A percentile compares a stretch with the other conserved stretches of the same genome.
Conservation (phyloP, 2,113 vertebrate genomes). For the Etheostoma cragini region DNA sequence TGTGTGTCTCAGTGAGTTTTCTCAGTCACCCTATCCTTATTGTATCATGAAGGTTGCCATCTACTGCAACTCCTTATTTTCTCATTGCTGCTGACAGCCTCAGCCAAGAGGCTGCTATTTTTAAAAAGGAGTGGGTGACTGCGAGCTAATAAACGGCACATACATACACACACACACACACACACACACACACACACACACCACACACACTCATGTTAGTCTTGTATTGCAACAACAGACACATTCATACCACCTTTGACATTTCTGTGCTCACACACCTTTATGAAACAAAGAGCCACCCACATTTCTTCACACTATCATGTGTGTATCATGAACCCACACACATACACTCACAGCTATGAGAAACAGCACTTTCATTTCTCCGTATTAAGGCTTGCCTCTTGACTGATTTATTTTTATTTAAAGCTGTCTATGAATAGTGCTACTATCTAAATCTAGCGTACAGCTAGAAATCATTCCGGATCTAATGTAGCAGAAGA, state of each 20-base stretch:
- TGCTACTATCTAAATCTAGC: conserved; percentile 49
- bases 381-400: neutral
- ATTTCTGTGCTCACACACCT: conserved; percentile 39
- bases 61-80: conserved; percentile 79
- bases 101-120: conserved; percentile 84
- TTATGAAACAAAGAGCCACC: conserved; percentile 44
- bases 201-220: neutral
- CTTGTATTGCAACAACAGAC: conserved; percentile 30
- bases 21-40: conserved; percentile 60
- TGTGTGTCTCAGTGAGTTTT: conserved; percentile 37
- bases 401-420: conserved; percentile 60
- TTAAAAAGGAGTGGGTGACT: conserved; percentile 82
- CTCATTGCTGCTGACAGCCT: conserved; percentile 80
- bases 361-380: conserved; percentile 22
- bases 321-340: no score
- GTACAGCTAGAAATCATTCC: conserved; percentile 41
- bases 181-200: conserved; percentile 10
- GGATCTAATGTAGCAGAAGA: conserved; percentile 61
- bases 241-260: conserved; percentile 41
- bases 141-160: conserved; percentile 78
- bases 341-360: neutral
- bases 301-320: conserved; percentile 6
- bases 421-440: conserved; percentile 69
- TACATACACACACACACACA: conserved; percentile 10
- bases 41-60: conserved; percentile 74